A percentile compares a stretch with the other conserved stretches of the same genome.
These are phyloP conservation scores for Drosophila suboccidentalis DNA, from an alignment of 2,888 invertebrate species.

Conservation along the genomic window DNA sequence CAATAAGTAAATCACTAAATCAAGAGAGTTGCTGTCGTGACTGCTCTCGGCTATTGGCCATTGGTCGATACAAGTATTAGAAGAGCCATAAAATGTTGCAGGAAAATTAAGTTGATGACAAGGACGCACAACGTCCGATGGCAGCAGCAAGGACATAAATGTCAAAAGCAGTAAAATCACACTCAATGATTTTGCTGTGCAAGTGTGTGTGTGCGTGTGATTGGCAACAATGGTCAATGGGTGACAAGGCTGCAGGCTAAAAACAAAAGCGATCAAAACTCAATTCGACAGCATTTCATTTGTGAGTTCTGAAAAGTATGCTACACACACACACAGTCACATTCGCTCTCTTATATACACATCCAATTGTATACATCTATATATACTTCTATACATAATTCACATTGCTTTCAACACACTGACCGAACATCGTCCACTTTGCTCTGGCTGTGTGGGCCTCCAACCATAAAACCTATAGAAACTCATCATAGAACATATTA, in stretches of 20 bases:
- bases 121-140: conserved; percentile 28
- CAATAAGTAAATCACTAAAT: conserved; percentile 66
- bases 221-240: conserved; percentile 36
- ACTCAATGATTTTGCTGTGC: conserved; percentile 35
- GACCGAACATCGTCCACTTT: conserved; percentile 18
- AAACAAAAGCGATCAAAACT: conserved; percentile 40
- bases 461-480: conserved; percentile 25
- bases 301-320: conserved; percentile 51
- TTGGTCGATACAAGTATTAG: conserved; percentile 66
- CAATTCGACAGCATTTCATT: conserved; percentile 37
- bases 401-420: conserved; percentile 23
- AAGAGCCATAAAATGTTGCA: conserved; percentile 70
- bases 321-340: conserved; percentile 26
- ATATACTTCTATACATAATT: conserved; percentile 16
- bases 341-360: not conserved
- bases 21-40: conserved; percentile 38
- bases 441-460: conserved; percentile 15
- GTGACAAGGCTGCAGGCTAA: conserved; percentile 31
- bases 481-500: conserved; percentile 33
- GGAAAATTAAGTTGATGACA: conserved; percentile 66
- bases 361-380: not conserved
- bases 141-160: conserved; percentile 64
- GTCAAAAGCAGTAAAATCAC: conserved; percentile 78
- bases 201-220: conserved; percentile 18
- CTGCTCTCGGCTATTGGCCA: conserved; percentile 14